phyloP scores from a whole-genome alignment of 1,140 invertebrate genomes.

The Scaptomyza montana region DNA sequence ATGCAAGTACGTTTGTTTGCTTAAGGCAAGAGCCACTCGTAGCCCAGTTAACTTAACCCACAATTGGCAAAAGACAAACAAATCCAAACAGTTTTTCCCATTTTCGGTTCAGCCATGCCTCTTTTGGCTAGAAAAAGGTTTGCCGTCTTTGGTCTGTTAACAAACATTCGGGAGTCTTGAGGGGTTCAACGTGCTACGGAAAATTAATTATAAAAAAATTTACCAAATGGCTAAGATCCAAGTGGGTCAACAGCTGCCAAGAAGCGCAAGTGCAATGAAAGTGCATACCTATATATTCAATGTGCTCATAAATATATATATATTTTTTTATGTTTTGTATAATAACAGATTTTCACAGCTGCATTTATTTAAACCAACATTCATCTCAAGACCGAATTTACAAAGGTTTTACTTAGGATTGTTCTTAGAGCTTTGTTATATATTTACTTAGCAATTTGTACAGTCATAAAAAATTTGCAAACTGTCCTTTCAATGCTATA shows the following conservation, averaged over 20 bases:
- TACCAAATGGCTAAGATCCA: constrained; percentile 76
- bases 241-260: constrained; percentile 69
- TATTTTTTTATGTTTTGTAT: background rate
- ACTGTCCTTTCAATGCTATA: background rate
- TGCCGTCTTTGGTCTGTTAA: constrained; percentile 1
- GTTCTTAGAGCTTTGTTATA: background rate
- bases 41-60: constrained; percentile 71
- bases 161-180: constrained; percentile 48
- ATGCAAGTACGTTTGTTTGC: constrained; percentile 42
- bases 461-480: constrained; percentile 28
- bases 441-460: constrained; percentile 12
- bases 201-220: constrained; percentile 81
- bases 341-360: background rate
- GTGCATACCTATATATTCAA: constrained; percentile 11
- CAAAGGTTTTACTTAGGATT: background rate
- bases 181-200: constrained; percentile 35
- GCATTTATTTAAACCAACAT: background rate
- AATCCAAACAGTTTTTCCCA: background rate
- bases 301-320: constrained; percentile 2
- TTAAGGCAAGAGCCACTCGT: constrained; percentile 19
- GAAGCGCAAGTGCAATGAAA: constrained; percentile 32
- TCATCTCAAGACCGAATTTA: background rate
- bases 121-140: background rate
- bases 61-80: constrained; percentile 55
- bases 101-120: background rate